phyloP scores from a whole-genome alignment of 2,113 vertebrate species.

The Brachirus orientalis region DNA sequence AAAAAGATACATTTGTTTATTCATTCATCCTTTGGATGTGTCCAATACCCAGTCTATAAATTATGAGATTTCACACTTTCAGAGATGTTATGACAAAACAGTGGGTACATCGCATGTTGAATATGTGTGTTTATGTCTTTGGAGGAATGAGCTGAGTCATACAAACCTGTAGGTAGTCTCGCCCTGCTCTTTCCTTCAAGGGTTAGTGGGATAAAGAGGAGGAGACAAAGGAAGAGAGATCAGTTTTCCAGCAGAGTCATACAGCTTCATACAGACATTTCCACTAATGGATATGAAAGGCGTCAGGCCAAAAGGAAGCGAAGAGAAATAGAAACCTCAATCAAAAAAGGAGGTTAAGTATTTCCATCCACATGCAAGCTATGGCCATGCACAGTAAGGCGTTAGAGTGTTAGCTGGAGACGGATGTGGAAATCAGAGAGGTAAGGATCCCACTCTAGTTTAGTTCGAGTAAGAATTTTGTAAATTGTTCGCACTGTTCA shows the following conservation, averaged over 20 bases:
- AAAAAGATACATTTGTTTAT: not conserved
- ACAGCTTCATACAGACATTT: conserved; percentile 46
- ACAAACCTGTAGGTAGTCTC: conserved; percentile 80
- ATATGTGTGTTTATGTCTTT: conserved; percentile 14
- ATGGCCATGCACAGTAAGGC: conserved; percentile 44
- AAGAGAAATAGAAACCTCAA: conserved; percentile 4
- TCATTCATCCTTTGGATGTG: too few relatives aligned
- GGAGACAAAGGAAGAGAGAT: conserved; percentile 71
- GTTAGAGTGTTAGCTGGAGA: conserved; percentile 4
- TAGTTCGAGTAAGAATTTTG: too few relatives aligned
- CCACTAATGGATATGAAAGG: conserved; percentile 37
- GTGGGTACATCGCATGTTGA: not conserved
- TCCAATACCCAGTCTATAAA: not conserved
- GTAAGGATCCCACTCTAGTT: not conserved
- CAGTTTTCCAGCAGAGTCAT: conserved; percentile 59
- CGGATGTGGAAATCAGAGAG: conserved; percentile 1
- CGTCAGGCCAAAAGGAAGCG: conserved; percentile 25
- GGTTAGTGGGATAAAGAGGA: conserved; percentile 72
- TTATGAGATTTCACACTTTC: not conserved
- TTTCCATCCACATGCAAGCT: conserved; percentile 58
- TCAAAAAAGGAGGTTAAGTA: not conserved
- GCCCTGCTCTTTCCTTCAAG: conserved; percentile 79
- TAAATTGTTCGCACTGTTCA: too few relatives aligned
- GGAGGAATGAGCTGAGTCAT: conserved; percentile 27
- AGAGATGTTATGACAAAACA: not conserved